A percentile compares a stretch with the other conserved stretches of the same genome.
Conservation (phyloP, 2,113 vertebrate genomes). For the Tor tambroides region DNA sequence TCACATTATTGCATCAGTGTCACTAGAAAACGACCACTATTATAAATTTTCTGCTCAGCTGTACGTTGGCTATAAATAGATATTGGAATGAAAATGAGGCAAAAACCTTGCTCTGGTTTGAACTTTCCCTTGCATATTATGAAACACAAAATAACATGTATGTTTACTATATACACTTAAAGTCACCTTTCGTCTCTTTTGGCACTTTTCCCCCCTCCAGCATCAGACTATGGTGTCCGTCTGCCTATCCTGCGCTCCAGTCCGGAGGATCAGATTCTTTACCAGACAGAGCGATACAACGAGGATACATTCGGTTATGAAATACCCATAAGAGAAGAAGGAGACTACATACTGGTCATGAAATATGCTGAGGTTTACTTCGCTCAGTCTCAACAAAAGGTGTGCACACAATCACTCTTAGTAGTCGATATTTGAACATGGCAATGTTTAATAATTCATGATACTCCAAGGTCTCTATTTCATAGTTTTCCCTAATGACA, state of each 20-base stretch:
- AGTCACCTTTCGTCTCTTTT: not conserved
- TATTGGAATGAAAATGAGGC: not conserved
- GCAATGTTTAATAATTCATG: not conserved
- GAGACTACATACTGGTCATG: constrained; percentile 94
- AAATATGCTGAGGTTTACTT: constrained; percentile 99
- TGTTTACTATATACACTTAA: not conserved
- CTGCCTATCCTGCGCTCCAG: constrained; percentile 93
- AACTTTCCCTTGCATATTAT: not conserved
- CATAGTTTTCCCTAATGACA: not conserved
- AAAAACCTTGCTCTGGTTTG: not conserved
- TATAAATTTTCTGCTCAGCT: not conserved
- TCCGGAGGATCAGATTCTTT: constrained; percentile 92
- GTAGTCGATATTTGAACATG: not conserved
- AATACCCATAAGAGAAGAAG: constrained; percentile 92
- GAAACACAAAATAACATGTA: not conserved
- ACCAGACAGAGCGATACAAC: constrained; percentile 97
- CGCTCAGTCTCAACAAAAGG: constrained; percentile 98
- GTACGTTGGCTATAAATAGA: not conserved
- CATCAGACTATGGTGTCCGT: constrained; percentile 96
- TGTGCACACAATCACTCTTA: constrained; percentile 59
- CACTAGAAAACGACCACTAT: not conserved
- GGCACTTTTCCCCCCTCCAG: constrained; percentile 64
- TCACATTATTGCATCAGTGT: constrained; percentile 18
- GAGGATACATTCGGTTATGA: constrained; percentile 98
- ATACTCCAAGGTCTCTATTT: not conserved